phyloP scores from a whole-genome alignment of 2,113 vertebrate species.

The Scartelaos histophorus region DNA sequence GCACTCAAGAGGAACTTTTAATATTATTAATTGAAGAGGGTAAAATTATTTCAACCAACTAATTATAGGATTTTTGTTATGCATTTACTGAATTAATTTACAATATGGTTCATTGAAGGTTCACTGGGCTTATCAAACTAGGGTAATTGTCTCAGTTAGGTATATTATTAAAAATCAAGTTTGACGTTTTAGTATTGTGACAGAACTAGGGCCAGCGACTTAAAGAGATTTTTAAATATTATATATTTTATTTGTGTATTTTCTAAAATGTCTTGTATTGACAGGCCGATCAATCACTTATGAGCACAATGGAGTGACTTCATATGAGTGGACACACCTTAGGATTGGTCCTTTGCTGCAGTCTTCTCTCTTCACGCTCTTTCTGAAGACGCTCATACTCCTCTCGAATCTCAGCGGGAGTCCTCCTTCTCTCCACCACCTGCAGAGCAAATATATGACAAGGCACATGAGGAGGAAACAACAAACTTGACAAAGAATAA shows the following conservation, averaged over 20 bases:
- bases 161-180: no score
- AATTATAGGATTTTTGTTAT: no score
- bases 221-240: no score
- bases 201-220: no score
- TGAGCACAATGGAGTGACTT: constrained; percentile 6
- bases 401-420: constrained; percentile 92
- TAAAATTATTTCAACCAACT: no score
- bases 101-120: not conserved
- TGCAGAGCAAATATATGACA: constrained; percentile 52
- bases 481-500: not conserved
- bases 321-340: constrained; percentile 78
- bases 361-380: constrained; percentile 90
- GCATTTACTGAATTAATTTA: not conserved
- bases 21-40: no score
- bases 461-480: not conserved
- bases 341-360: constrained; percentile 96
- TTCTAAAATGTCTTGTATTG: not conserved
- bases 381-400: constrained; percentile 95
- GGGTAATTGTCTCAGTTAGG: no score
- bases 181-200: no score
- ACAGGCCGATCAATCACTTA: not conserved
- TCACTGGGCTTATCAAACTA: no score
- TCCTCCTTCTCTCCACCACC: constrained; percentile 94
- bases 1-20: no score
- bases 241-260: no score